Percentiles rank a stretch among this genome's conserved stretches.
Conservation (phyloP, 2,113 vertebrate species). For the Onychostruthus taczanowskii region DNA sequence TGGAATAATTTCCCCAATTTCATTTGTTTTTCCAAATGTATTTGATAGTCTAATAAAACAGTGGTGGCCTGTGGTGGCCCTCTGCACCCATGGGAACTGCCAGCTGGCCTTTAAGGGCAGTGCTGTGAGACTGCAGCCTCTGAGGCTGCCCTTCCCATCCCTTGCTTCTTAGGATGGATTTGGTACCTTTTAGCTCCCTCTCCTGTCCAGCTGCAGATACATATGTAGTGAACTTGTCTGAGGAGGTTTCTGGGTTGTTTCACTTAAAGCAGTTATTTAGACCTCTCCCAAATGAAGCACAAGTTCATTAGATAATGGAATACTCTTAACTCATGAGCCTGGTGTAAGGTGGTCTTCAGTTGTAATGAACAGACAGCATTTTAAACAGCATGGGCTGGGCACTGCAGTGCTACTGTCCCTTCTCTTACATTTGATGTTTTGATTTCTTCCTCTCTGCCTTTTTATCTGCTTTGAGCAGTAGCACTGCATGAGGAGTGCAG, state of each 20-base stretch:
- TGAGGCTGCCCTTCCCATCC: not conserved
- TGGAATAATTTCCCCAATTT: not conserved
- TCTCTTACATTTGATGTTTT: not conserved
- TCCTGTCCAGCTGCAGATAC: not conserved
- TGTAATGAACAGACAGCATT: not conserved
- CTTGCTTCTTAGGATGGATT: not conserved
- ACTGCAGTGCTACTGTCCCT: not conserved
- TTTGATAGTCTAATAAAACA: not conserved
- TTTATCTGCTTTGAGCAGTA: not conserved
- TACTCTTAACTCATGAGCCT: not conserved
- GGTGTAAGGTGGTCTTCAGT: not conserved
- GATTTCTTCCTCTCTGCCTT: not conserved
- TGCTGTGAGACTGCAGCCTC: not conserved
- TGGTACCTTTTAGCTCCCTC: slow-evolving; percentile 11
- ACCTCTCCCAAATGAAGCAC: not conserved
- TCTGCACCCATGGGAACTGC: not conserved
- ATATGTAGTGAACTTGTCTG: not conserved
- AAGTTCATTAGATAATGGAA: not conserved
- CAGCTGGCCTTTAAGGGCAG: not conserved
- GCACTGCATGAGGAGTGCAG: not conserved
- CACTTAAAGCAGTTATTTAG: not conserved
- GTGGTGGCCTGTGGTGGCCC: too few species aligned
- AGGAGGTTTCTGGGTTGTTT: not conserved
- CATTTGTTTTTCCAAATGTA: not conserved
- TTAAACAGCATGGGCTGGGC: not conserved